A percentile compares a stretch with the other conserved stretches of the same genome.
Conservation (phyloP, 2,888 invertebrate species). For the Philereme vetulata region DNA sequence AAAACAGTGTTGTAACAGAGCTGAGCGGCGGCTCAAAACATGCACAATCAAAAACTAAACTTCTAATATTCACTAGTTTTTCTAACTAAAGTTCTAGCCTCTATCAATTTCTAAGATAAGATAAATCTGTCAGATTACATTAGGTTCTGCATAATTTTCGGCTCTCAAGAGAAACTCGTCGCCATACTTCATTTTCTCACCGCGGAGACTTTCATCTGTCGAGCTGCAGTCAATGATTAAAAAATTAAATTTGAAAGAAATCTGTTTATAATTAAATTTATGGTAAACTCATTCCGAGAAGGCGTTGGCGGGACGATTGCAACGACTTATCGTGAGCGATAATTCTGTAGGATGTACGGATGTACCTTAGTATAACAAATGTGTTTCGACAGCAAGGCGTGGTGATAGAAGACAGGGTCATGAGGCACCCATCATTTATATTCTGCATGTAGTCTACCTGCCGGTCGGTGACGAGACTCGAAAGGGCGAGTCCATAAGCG, state of each 20-base stretch:
- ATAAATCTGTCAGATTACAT: conserved; percentile 48
- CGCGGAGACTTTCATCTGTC: conserved; percentile 52
- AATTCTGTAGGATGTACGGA: neutral
- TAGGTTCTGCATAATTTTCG: conserved; percentile 73
- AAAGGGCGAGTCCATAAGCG: conserved; percentile 71
- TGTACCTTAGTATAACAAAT: conserved; percentile 68
- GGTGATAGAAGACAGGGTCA: conserved; percentile 77
- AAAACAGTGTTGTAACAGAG: too few relatives aligned
- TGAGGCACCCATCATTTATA: conserved; percentile 68
- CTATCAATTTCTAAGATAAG: conserved; percentile 16
- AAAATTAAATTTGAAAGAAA: neutral
- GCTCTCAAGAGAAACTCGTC: conserved; percentile 73
- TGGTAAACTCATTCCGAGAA: too few relatives aligned
- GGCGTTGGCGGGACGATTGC: too few relatives aligned
- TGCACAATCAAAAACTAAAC: too few relatives aligned
- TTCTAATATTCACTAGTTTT: neutral
- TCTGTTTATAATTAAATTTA: too few relatives aligned
- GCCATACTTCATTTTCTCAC: conserved; percentile 71
- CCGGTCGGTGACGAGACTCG: conserved; percentile 67
- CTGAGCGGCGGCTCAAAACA: too few relatives aligned
- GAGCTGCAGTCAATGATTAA: conserved; percentile 49
- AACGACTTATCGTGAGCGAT: too few relatives aligned
- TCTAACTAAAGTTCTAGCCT: conserved; percentile 3
- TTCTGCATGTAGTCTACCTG: conserved; percentile 77
- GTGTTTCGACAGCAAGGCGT: conserved; percentile 79